phyloP scores from a whole-genome alignment of 2,113 vertebrate genomes.

The Vidua macroura region DNA sequence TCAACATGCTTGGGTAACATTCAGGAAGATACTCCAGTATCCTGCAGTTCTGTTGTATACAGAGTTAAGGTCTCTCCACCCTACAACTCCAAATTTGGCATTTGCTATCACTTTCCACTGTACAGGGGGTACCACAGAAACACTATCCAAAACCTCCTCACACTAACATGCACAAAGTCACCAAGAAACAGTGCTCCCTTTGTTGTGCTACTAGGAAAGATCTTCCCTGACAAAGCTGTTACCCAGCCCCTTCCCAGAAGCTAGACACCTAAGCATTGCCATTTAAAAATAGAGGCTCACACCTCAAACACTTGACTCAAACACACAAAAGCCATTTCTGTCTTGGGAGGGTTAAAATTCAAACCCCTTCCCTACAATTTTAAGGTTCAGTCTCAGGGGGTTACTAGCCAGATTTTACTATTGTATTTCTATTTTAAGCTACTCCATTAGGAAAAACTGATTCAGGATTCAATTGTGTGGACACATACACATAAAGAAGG shows the following conservation, averaged over 20 bases:
- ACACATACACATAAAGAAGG: background rate
- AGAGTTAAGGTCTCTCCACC: background rate
- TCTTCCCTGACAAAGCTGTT: background rate
- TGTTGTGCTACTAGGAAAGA: background rate
- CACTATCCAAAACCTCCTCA: background rate
- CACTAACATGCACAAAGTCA: background rate
- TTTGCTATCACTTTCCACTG: background rate
- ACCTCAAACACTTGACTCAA: background rate
- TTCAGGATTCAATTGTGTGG: background rate
- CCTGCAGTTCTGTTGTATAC: background rate
- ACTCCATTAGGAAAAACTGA: background rate
- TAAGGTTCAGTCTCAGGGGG: background rate
- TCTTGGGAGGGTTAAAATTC: background rate
- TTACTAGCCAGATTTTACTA: background rate
- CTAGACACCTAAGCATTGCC: background rate
- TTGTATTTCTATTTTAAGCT: background rate
- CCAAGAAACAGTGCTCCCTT: background rate
- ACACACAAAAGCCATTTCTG: background rate
- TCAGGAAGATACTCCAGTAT: background rate
- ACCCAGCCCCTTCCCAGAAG: background rate
- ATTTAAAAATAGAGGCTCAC: background rate
- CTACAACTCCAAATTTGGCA: background rate
- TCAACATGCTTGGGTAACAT: rapidly evolving
- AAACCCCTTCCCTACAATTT: background rate
- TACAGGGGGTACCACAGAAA: background rate